Conservation (phyloP, 2,113 vertebrate genomes). For the Corythornis madagascariensis region DNA sequence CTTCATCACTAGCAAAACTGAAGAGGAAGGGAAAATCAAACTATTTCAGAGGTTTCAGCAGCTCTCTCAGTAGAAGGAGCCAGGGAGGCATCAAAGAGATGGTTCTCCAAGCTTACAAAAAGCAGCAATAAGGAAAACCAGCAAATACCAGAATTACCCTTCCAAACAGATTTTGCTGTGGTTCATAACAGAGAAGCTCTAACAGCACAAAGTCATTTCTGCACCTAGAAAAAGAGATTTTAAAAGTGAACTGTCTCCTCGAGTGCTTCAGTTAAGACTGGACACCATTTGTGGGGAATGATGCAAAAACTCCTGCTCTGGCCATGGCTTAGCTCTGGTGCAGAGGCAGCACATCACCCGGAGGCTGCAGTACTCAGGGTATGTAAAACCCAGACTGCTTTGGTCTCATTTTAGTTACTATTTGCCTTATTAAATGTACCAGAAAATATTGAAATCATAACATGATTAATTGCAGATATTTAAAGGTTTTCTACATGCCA, state of each 20-base stretch:
- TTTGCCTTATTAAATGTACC: not conserved
- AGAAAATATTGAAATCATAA: not conserved
- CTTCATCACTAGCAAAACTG: constrained; percentile 1
- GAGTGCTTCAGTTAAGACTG: not conserved
- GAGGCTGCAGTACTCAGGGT: not conserved
- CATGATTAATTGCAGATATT: not conserved
- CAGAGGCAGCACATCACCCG: not conserved
- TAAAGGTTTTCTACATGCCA: not conserved
- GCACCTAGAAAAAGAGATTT: not conserved
- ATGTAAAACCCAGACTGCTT: not conserved
- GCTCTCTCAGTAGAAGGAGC: not conserved
- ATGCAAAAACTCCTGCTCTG: not conserved
- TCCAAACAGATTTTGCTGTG: not conserved
- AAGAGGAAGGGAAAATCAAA: not conserved
- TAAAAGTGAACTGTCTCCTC: not conserved
- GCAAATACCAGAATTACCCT: not conserved
- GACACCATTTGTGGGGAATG: not conserved
- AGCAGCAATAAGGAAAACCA: not conserved
- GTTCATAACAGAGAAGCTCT: not conserved
- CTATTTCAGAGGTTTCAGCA: not conserved
- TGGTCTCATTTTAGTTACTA: not conserved
- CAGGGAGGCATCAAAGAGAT: not conserved
- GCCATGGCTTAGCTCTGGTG: not conserved
- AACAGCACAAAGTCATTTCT: not conserved
- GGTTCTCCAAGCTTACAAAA: not conserved